Evolutionary conservation across 2,888 invertebrate species (phyloP), one percentile per base, ranked within the genome.

Genomic region (Mythimna loreyi): DNA sequence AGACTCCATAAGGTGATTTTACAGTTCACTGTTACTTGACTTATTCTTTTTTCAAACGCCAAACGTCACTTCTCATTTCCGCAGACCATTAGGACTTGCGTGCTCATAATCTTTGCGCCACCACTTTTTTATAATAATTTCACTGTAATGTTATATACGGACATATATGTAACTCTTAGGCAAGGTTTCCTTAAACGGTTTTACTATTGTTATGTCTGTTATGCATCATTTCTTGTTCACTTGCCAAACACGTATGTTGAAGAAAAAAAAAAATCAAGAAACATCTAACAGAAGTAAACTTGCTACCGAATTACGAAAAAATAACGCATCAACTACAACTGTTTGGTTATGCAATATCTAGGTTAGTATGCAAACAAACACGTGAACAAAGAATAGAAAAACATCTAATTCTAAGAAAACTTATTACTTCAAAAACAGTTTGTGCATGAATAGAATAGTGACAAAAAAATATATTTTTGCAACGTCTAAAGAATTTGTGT

Each of bases 401-500:
- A 66, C 66, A 72, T 67, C 28, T 16, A 74, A 50, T 74, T 71
- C 67, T 66, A 62, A 68, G 72, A 76, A 80, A 62, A 63, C 52
- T 67, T 53, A 67, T 57, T 80, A 52, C 50, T 67, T 63, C 57
- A 58, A 65, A 80, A 61, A 70, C 67, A 67, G 57, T 68, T 52
- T 50, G 49, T 56, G 55, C 53, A 66, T 73, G 68, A 74, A 77
- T 64, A 68, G 50, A 72, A 72, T 58, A 61, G 64, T 66, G 72
- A 79, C 70, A 73, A 73, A 67, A 64, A 77, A n/a, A n/a, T n/a
- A 25, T 63, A 81, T 75, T 75, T 75, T 78, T 74, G 68, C 71
- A 72, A 75, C 62, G 61, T 30, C 64, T 62, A 67, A 52, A 25
- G 60, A 75, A 52, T 58, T 68, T 59, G 71, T 68, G 60, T 56